Evolutionary conservation across 1,140 invertebrate genomes (phyloP).

Genomic region (Oryzaephilus surinamensis): DNA sequence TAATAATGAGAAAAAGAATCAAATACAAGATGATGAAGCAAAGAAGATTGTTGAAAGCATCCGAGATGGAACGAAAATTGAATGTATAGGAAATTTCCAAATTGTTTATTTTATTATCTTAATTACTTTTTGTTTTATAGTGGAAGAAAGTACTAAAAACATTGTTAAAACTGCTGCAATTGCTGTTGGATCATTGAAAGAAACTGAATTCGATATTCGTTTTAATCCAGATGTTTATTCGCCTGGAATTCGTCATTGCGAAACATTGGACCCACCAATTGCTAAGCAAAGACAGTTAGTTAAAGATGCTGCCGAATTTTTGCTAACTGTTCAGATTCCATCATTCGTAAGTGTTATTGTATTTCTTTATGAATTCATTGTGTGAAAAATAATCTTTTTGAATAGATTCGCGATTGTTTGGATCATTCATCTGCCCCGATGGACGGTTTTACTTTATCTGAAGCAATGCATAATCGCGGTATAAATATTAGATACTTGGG

Average conservation of each 20-base stretch:
- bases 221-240: conserved; percentile 99
- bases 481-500: conserved; percentile 97
- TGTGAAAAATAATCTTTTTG: conserved; percentile 16
- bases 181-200: conserved; percentile 86
- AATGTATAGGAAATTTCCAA: conserved; percentile 44
- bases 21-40: conserved; percentile 71
- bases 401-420: conserved; percentile 78
- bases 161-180: conserved; percentile 81
- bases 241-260: conserved; percentile 77
- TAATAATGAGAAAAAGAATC: conserved; percentile 36
- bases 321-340: conserved; percentile 88
- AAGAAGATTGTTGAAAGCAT: conserved; percentile 89
- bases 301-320: conserved; percentile 89
- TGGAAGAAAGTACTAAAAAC: conserved; percentile 77
- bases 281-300: conserved; percentile 80
- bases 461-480: conserved; percentile 85
- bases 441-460: conserved; percentile 89
- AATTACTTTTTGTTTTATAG: conserved; percentile 36
- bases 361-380: conserved; percentile 1
- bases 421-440: conserved; percentile 88
- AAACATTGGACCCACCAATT: conserved; percentile 53
- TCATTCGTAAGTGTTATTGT: conserved; percentile 62
- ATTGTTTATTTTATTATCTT: conserved; percentile 8
- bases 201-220: conserved; percentile 89
- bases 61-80: conserved; percentile 74